Conservation (phyloP, 2,113 vertebrate species). For the Donacobius atricapilla region DNA sequence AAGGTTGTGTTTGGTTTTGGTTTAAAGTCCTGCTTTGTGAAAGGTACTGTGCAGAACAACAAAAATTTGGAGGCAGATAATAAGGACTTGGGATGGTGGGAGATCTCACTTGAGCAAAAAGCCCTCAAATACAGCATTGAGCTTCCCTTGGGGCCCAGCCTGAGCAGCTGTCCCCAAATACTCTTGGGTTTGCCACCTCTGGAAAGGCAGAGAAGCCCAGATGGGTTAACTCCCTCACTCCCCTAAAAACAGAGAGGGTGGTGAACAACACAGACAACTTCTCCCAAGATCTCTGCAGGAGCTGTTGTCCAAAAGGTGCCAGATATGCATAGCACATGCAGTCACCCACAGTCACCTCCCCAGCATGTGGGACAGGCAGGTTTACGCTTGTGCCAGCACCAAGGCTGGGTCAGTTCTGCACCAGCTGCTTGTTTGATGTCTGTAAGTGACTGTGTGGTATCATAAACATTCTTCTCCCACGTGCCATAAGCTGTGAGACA, state of each 20-base stretch:
- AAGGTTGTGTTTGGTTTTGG: neutral
- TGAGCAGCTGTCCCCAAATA: neutral
- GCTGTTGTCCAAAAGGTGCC: no score
- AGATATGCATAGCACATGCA: rapidly evolving
- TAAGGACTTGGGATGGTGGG: neutral
- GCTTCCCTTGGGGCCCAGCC: neutral
- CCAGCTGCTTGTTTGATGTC: neutral
- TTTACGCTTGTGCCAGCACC: neutral
- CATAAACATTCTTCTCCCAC: neutral
- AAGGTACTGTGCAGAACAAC: neutral
- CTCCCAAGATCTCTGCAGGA: neutral
- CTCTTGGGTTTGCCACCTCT: neutral
- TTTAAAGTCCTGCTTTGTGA: neutral
- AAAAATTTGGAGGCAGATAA: neutral
- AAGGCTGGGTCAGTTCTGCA: neutral
- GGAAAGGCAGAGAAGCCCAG: neutral
- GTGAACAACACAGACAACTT: neutral
- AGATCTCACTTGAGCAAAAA: neutral
- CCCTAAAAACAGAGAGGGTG: neutral
- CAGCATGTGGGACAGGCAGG: neutral
- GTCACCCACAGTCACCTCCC: neutral
- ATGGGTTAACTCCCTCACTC: neutral
- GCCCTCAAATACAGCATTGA: neutral
- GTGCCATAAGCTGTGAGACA: neutral
- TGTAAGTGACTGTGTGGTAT: neutral